Percentiles rank a stretch among this genome's conserved stretches.
These are phyloP conservation scores for Acleris sparsana DNA, from an alignment of 2,888 invertebrate species.

Conservation along the genomic window DNA sequence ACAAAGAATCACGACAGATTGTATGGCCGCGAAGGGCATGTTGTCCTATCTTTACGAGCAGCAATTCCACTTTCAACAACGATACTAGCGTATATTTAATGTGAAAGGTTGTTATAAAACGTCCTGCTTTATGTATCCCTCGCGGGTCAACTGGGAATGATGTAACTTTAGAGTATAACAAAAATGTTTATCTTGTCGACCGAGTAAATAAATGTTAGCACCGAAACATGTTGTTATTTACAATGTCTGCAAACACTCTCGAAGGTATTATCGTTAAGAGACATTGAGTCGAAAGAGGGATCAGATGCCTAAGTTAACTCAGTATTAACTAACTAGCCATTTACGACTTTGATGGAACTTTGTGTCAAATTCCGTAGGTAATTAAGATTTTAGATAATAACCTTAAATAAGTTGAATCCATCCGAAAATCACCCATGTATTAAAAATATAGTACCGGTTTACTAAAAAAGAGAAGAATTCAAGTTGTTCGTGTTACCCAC, in stretches of 20 bases:
- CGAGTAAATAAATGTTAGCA: slow-evolving; percentile 1
- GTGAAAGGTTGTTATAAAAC: slow-evolving; percentile 25
- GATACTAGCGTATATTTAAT: slow-evolving; percentile 29
- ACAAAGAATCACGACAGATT: not conserved
- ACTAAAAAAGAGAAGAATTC: not conserved
- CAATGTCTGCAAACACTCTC: not conserved
- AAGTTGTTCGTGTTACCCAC: not conserved
- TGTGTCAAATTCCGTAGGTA: not conserved
- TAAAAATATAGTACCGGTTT: not conserved
- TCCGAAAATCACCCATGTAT: not conserved
- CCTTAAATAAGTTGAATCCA: not conserved
- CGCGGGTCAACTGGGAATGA: slow-evolving; percentile 22
- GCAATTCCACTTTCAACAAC: slow-evolving; percentile 55
- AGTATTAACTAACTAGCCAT: not conserved
- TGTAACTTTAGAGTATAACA: slow-evolving; percentile 20
- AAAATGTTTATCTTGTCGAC: slow-evolving; percentile 7
- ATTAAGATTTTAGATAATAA: not conserved
- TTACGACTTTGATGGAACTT: not conserved
- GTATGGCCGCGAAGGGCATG: slow-evolving; percentile 40
- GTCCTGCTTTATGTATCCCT: slow-evolving; percentile 26
- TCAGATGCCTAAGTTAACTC: not conserved
- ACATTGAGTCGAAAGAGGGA: not conserved
- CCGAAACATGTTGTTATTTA: not conserved
- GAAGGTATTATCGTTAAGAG: not conserved
- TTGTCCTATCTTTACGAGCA: slow-evolving; percentile 54